Conservation (phyloP, 2,113 vertebrate species). For the Ancistrus triradiatus region DNA sequence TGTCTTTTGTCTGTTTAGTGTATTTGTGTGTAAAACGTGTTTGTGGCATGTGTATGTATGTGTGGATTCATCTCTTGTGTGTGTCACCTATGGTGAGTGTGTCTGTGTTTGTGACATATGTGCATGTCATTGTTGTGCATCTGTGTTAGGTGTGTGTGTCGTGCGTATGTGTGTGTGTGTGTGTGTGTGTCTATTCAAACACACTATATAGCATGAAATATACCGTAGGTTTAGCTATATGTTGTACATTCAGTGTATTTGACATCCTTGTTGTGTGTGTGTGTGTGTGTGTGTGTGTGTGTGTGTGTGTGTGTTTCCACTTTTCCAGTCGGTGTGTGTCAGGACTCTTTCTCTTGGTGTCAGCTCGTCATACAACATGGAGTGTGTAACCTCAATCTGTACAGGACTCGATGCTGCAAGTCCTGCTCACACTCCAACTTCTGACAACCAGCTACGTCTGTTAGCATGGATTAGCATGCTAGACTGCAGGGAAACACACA, state of each 20-base stretch:
- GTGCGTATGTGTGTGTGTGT: no score
- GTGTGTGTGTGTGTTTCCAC: constrained; percentile 3
- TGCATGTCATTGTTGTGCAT: no score
- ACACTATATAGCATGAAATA: no score
- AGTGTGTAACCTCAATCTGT: constrained; percentile 79
- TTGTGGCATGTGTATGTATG: no score
- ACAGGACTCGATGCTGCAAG: constrained; percentile 79
- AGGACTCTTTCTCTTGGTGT: constrained; percentile 78
- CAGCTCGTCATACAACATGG: constrained; percentile 78
- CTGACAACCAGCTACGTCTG: constrained; percentile 50
- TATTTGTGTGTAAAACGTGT: no score
- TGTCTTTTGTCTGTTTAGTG: no score
- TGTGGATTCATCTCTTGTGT: no score
- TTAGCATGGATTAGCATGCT: constrained; percentile 18
- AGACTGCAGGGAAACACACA: background rate
- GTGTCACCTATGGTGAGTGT: no score
- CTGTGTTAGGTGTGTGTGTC: no score
- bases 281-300: background rate
- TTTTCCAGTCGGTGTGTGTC: constrained; percentile 53
- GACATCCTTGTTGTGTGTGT: background rate
- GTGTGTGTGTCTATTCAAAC: no score
- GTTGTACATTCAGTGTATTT: background rate
- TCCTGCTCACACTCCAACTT: constrained; percentile 78
- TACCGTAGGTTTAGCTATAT: no score
- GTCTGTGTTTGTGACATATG: no score